Percentiles rank a stretch among this genome's conserved stretches.
These are phyloP conservation scores for Malacoctenus gilli DNA, from an alignment of 2,797 vertebrate genomes.

Conservation along the genomic window DNA sequence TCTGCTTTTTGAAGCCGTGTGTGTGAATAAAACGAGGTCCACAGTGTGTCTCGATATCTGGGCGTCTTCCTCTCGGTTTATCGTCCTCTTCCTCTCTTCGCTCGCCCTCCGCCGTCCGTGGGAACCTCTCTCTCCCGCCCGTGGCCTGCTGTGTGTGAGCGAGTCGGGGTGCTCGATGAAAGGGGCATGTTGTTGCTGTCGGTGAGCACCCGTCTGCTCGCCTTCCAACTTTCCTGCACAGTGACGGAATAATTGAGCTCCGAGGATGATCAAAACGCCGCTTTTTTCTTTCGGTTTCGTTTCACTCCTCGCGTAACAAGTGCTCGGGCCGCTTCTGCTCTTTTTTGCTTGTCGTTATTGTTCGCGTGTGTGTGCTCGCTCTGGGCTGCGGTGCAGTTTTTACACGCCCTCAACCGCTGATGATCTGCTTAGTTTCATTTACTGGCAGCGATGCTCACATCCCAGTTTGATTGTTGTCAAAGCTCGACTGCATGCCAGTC, in stretches of 20 bases:
- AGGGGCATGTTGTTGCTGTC: constrained; percentile 40
- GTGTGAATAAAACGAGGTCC: constrained; percentile 18
- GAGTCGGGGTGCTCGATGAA: constrained; percentile 41
- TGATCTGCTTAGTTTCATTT: constrained; percentile 36
- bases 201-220: constrained; percentile 27
- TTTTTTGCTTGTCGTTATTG: constrained; percentile 10
- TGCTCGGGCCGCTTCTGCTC: neutral
- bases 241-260: constrained; percentile 46
- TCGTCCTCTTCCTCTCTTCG: too few species aligned
- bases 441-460: constrained; percentile 3
- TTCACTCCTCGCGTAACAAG: constrained; percentile 10
- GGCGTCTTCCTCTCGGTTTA: constrained; percentile 13
- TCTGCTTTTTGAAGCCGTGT: constrained; percentile 8
- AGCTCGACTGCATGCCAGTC: constrained; percentile 20
- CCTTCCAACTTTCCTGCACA: constrained; percentile 30
- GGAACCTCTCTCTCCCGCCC: constrained; percentile 17
- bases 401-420: constrained; percentile 29
- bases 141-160: constrained; percentile 42
- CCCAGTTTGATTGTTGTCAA: constrained; percentile 21
- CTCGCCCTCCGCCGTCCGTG: constrained; percentile 6
- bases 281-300: constrained; percentile 29
- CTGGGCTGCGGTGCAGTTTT: too few species aligned
- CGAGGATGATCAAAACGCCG: constrained; percentile 24
- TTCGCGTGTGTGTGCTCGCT: neutral
- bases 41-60: constrained; percentile 10